Evolutionary conservation across 2,888 invertebrate species (phyloP).

Genomic region (Theodoxus fluviatilis): DNA sequence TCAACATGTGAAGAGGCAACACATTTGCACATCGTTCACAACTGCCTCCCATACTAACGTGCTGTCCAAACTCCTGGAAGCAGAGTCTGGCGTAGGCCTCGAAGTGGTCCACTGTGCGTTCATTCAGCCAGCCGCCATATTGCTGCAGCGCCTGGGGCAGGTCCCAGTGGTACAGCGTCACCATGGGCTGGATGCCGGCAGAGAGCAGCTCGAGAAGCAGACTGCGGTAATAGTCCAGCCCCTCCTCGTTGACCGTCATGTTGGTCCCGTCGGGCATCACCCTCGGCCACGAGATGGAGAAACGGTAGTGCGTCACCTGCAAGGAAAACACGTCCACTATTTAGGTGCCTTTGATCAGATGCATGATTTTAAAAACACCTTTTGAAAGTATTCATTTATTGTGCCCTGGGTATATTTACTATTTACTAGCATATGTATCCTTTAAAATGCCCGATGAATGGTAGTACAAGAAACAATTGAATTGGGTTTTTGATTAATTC

Average conservation of each 20-base stretch:
- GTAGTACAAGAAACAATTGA: too few relatives aligned
- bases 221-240: slow-evolving; percentile 78
- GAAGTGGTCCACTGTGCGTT: slow-evolving; percentile 54
- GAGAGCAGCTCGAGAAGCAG: slow-evolving; percentile 75
- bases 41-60: slow-evolving; percentile 47
- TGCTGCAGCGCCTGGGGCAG: slow-evolving; percentile 60
- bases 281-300: slow-evolving; percentile 76
- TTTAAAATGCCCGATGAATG: too few relatives aligned
- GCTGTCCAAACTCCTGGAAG: slow-evolving; percentile 60
- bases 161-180: slow-evolving; percentile 69
- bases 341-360: slow-evolving; percentile 74
- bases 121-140: slow-evolving; percentile 64
- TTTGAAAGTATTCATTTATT: too few relatives aligned
- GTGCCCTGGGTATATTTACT: too few relatives aligned
- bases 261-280: slow-evolving; percentile 73
- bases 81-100: slow-evolving; percentile 61
- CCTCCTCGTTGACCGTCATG: slow-evolving; percentile 68
- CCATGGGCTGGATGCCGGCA: slow-evolving; percentile 70
- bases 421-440: too few relatives aligned
- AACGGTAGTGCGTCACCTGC: slow-evolving; percentile 67
- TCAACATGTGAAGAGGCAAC: too few relatives aligned
- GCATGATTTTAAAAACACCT: slow-evolving; percentile 74
- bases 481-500: too few relatives aligned
- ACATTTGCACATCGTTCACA: too few relatives aligned
- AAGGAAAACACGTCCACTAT: too few relatives aligned